These are phyloP conservation scores for Colletes collaris DNA, from an alignment of 2,888 invertebrate species.

Conservation along the genomic window DNA sequence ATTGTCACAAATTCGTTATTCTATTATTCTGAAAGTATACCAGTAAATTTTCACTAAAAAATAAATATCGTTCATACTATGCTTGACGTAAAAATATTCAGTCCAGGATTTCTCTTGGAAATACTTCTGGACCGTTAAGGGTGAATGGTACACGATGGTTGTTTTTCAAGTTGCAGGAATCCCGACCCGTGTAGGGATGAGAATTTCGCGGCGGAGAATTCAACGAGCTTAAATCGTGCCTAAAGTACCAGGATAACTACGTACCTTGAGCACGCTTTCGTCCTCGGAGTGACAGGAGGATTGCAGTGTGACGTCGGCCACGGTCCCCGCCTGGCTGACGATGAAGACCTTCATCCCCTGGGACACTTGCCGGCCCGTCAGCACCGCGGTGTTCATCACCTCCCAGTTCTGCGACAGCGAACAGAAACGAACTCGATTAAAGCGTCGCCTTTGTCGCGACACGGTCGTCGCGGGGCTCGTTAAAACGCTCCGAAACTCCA, in stretches of 20 bases:
- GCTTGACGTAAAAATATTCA: too few relatives aligned
- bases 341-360: constrained; percentile 98
- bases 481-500: constrained; percentile 20
- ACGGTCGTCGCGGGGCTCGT: constrained; percentile 11
- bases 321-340: constrained; percentile 96
- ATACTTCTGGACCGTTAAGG: too few relatives aligned
- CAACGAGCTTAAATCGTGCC: too few relatives aligned
- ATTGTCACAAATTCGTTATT: too few relatives aligned
- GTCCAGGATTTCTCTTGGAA: too few relatives aligned
- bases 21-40: too few relatives aligned
- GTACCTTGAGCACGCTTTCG: constrained; percentile 95
- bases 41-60: too few relatives aligned
- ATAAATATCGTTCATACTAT: too few relatives aligned
- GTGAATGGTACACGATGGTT: too few relatives aligned
- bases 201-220: too few relatives aligned
- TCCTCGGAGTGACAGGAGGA: constrained; percentile 98
- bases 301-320: constrained; percentile 97
- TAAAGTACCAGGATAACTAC: constrained; percentile 80
- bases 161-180: too few relatives aligned
- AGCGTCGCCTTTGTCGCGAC: constrained; percentile 18
- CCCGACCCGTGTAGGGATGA: too few relatives aligned
- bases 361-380: constrained; percentile 96
- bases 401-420: constrained; percentile 91
- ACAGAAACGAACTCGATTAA: constrained; percentile 46
- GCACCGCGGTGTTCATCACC: constrained; percentile 96